phyloP scores from a whole-genome alignment of 2,113 vertebrate genomes.

The Catharus fuscescens region DNA sequence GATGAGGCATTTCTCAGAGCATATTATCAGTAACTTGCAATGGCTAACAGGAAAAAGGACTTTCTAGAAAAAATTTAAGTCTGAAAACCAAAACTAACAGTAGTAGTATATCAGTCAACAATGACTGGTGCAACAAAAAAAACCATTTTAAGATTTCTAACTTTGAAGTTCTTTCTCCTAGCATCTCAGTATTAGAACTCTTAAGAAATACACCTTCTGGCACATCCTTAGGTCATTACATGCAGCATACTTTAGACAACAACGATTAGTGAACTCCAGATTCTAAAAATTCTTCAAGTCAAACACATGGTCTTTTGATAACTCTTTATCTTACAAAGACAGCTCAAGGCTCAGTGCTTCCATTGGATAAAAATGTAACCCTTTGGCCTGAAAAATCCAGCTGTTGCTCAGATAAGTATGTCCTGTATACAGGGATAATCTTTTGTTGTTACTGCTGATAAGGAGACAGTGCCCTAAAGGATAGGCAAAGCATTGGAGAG shows the following conservation, averaged over 20 bases:
- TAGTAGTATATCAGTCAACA: neutral
- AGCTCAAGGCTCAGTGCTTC: slow-evolving; percentile 7
- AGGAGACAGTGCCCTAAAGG: neutral
- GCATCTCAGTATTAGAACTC: neutral
- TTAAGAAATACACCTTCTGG: neutral
- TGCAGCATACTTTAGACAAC: neutral
- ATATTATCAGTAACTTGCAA: neutral
- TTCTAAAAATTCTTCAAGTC: slow-evolving; percentile 14
- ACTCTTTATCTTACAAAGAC: slow-evolving; percentile 32
- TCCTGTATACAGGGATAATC: neutral
- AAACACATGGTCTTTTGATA: neutral
- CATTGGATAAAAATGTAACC: slow-evolving; percentile 5
- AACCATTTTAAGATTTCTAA: neutral
- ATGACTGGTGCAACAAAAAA: neutral
- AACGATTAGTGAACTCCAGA: neutral
- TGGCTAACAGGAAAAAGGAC: neutral
- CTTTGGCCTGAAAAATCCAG: neutral
- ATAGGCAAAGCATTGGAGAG: neutral
- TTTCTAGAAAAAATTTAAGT: neutral
- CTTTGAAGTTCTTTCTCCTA: neutral
- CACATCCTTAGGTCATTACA: neutral
- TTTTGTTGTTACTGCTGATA: slow-evolving; percentile 26
- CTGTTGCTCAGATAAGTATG: slow-evolving; percentile 18
- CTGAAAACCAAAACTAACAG: neutral
- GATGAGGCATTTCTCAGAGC: neutral